Evolutionary conservation across 2,888 invertebrate species (phyloP).

Genomic region (Proisotoma minuta): DNA sequence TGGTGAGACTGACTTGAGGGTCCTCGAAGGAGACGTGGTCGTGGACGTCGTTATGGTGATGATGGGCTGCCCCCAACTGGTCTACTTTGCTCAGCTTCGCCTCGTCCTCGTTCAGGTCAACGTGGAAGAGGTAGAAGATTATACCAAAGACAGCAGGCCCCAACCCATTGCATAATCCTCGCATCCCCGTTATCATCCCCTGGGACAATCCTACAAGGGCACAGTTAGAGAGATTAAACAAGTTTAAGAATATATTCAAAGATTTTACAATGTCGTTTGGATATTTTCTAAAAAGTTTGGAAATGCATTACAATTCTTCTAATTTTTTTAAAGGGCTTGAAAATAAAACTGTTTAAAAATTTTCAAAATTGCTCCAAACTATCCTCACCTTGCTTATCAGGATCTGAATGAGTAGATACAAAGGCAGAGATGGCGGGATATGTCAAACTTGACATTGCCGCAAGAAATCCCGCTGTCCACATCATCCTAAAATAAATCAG

Average conservation of each 20-base stretch:
- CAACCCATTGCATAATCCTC: conserved; percentile 94
- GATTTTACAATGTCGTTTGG: not conserved
- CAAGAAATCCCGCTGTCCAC: conserved; percentile 97
- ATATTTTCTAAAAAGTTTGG: not conserved
- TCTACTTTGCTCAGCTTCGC: conserved; percentile 41
- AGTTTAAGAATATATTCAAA: not conserved
- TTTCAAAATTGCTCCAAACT: not conserved
- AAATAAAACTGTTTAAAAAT: not conserved
- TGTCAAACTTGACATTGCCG: conserved; percentile 91
- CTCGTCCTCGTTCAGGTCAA: conserved; percentile 80
- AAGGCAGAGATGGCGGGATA: conserved; percentile 99
- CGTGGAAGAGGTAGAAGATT: conserved; percentile 97
- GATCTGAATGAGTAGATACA: conserved; percentile 93
- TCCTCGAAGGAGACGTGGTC: not conserved
- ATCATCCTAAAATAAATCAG: conserved; percentile 76
- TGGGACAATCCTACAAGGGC: conserved; percentile 73
- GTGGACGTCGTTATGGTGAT: conserved; percentile 5
- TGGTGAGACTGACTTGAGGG: conserved; percentile 8
- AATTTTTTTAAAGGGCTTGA: too few species aligned
- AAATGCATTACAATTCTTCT: too few species aligned
- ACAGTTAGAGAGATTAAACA: conserved; percentile 12
- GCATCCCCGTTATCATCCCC: conserved; percentile 98
- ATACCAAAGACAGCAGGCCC: conserved; percentile 98
- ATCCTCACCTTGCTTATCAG: conserved; percentile 83
- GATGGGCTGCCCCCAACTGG: conserved; percentile 19